Percentiles rank a stretch among this genome's conserved stretches.
These are phyloP conservation scores for Geophilus truncorum DNA, from an alignment of 2,888 invertebrate species.

Conservation along the genomic window DNA sequence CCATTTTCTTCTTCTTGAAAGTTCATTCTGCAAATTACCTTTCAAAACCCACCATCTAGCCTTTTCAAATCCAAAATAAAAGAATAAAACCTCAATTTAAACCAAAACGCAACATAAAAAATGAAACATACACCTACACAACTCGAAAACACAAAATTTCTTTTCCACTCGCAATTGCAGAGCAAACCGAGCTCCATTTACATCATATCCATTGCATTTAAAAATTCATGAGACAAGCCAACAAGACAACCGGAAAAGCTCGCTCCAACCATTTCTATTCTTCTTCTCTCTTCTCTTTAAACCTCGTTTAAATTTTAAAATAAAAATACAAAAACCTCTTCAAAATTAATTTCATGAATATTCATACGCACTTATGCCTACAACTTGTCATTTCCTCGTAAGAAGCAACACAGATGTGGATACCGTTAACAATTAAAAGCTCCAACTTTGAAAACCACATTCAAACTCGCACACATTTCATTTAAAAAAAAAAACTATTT, in stretches of 20 bases:
- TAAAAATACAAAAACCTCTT: neutral
- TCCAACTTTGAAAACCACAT: neutral
- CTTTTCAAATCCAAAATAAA: too few species aligned
- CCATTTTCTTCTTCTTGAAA: too few species aligned
- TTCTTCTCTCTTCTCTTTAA: neutral
- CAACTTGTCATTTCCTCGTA: neutral
- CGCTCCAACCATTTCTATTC: neutral
- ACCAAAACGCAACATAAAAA: too few species aligned
- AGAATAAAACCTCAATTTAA: too few species aligned
- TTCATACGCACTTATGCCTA: neutral
- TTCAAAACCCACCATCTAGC: too few species aligned
- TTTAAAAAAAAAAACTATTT: too few species aligned
- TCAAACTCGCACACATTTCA: neutral
- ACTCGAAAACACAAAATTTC: too few species aligned
- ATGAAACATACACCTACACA: too few species aligned
- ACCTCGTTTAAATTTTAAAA: neutral
- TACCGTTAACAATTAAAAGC: neutral
- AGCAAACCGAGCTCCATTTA: too few species aligned
- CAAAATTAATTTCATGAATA: neutral
- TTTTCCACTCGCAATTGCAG: too few species aligned
- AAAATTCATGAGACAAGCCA: neutral
- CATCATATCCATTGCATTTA: too few species aligned
- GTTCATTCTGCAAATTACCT: too few species aligned
- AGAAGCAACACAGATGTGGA: neutral
- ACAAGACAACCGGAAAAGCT: neutral